Conservation (phyloP, 2,797 vertebrate species). For the Rhinoraja longicauda region DNA sequence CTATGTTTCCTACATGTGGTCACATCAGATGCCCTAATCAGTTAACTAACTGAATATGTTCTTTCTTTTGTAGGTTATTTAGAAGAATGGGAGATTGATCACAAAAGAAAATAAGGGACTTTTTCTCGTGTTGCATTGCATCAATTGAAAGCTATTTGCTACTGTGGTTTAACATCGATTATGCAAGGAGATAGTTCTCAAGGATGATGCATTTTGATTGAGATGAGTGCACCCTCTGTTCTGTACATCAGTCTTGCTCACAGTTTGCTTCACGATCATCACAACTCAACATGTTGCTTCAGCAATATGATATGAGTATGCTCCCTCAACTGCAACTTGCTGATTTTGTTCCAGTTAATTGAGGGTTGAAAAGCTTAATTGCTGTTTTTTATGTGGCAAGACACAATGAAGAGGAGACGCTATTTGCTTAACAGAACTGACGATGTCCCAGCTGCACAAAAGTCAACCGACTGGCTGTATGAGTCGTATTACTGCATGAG, state of each 20-base stretch:
- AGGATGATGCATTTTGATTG: slow-evolving; percentile 20
- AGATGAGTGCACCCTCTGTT: slow-evolving; percentile 40
- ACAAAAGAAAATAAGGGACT: slow-evolving; percentile 12
- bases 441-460: slow-evolving; percentile 56
- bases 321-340: slow-evolving; percentile 47
- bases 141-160: slow-evolving; percentile 29
- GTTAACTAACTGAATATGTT: slow-evolving; percentile 25
- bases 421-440: slow-evolving; percentile 81
- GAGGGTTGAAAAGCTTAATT: slow-evolving; percentile 44
- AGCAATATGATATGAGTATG: slow-evolving; percentile 48
- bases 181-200: not conserved
- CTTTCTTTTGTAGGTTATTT: not conserved
- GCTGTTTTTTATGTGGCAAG: slow-evolving; percentile 71
- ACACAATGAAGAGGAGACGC: slow-evolving; percentile 75
- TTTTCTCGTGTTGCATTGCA: not conserved
- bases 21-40: not conserved
- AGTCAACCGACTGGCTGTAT: slow-evolving; percentile 85
- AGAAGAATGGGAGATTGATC: not conserved
- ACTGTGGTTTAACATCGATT: not conserved
- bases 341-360: slow-evolving; percentile 41
- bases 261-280: slow-evolving; percentile 41
- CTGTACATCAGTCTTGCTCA: not conserved
- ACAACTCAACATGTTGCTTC: slow-evolving; percentile 50
- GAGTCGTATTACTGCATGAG: slow-evolving; percentile 97
- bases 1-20: not conserved